Evolutionary conservation across 2,797 vertebrate species (phyloP).

Genomic region (Clarias platycephalus): DNA sequence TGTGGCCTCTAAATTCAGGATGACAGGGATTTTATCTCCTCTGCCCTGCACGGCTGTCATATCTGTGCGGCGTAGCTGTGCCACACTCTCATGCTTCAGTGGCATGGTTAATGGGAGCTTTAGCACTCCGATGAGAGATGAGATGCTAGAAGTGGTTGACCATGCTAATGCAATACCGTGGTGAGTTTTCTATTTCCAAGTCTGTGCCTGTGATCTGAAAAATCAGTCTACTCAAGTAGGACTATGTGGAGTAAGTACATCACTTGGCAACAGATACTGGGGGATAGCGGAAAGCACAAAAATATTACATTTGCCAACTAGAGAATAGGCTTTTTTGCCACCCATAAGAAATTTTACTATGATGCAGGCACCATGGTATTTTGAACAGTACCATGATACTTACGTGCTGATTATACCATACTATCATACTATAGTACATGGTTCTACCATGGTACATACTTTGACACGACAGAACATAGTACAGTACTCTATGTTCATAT

Average conservation of each 20-base stretch:
- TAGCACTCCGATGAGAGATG: slow-evolving; percentile 57
- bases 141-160: slow-evolving; percentile 56
- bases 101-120: slow-evolving; percentile 69
- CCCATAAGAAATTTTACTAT: too few species aligned
- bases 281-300: neutral
- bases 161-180: slow-evolving; percentile 60
- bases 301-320: neutral
- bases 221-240: neutral
- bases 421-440: too few species aligned
- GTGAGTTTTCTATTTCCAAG: slow-evolving; percentile 3
- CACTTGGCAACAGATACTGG: neutral
- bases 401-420: too few species aligned
- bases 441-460: too few species aligned
- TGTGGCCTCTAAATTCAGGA: slow-evolving; percentile 45
- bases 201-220: neutral
- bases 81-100: slow-evolving; percentile 65
- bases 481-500: too few species aligned
- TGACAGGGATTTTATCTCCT: slow-evolving; percentile 53
- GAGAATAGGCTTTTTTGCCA: neutral
- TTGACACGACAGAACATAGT: too few species aligned
- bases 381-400: too few species aligned
- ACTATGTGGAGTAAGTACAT: neutral
- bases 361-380: too few species aligned
- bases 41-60: slow-evolving; percentile 44
- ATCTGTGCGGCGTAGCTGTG: slow-evolving; percentile 54